Percentiles rank a stretch among this genome's conserved stretches.
Conservation (phyloP, 2,113 vertebrate genomes). For the Suncus etruscus region DNA sequence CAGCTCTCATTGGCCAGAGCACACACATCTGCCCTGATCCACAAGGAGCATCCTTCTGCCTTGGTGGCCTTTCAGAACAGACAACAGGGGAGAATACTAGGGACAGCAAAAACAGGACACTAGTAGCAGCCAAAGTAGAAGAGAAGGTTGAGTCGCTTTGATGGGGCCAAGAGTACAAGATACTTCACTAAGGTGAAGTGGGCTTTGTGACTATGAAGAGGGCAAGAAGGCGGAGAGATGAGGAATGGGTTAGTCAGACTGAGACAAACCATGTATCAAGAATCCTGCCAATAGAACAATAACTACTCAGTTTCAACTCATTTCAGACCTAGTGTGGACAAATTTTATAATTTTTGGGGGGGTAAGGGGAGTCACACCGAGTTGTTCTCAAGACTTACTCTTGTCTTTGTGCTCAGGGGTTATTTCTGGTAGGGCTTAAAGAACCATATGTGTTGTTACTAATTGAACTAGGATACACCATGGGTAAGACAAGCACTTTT, state of each 20-base stretch:
- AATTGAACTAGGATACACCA: not conserved
- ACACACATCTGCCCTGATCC: not conserved
- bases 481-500: too few relatives aligned
- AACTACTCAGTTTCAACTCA: not conserved
- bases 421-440: not conserved
- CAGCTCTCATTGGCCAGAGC: conserved; percentile 49
- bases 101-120: too few relatives aligned
- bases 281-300: not conserved
- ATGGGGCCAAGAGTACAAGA: not conserved
- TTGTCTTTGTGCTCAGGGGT: not conserved
- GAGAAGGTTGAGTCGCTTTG: not conserved
- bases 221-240: not conserved
- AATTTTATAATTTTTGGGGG: not conserved
- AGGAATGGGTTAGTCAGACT: not conserved
- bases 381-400: not conserved
- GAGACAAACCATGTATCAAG: not conserved
- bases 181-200: not conserved
- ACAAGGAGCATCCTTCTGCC: not conserved
- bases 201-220: not conserved
- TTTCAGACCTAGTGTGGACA: not conserved
- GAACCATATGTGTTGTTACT: too few relatives aligned
- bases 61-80: not conserved
- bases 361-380: too few relatives aligned
- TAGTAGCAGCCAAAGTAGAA: too few relatives aligned
- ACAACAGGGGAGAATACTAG: fast-evolving